Percentiles rank a stretch among this genome's conserved stretches.
These are phyloP conservation scores for Chamaetylas fuelleborni DNA, from an alignment of 2,113 vertebrate genomes.

Conservation along the genomic window DNA sequence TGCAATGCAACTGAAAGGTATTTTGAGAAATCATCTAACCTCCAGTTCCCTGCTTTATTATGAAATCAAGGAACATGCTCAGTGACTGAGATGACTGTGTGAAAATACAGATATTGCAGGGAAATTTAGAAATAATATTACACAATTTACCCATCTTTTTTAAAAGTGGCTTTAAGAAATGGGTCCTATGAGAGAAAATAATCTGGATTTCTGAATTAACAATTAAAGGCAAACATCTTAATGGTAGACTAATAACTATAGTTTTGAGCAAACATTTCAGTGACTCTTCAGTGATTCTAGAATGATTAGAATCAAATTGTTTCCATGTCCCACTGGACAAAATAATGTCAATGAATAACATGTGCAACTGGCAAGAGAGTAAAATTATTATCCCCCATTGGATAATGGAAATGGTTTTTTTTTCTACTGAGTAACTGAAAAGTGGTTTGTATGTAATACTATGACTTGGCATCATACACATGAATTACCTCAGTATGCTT, in stretches of 20 bases:
- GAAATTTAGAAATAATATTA: slow-evolving; percentile 25
- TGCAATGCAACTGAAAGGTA: background rate
- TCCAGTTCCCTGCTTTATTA: background rate
- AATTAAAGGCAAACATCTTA: background rate
- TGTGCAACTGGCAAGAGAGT: background rate
- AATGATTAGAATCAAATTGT: background rate
- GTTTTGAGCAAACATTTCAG: background rate
- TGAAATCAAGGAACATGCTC: background rate
- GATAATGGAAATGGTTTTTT: background rate
- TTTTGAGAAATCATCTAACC: slow-evolving; percentile 1
- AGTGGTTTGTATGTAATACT: background rate
- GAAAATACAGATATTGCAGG: background rate
- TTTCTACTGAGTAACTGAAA: slow-evolving; percentile 20
- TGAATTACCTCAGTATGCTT: slow-evolving; percentile 6
- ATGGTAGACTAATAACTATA: background rate
- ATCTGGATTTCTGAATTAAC: background rate
- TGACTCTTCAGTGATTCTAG: background rate
- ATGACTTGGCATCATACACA: background rate
- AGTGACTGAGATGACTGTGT: background rate
- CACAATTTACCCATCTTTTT: background rate
- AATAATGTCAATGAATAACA: slow-evolving; percentile 24
- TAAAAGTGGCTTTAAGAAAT: background rate
- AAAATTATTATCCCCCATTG: slow-evolving; percentile 3
- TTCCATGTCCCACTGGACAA: background rate
- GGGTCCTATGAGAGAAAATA: background rate